Evolutionary conservation across 2,797 vertebrate species (phyloP).

Genomic region (Taenioides sp.): DNA sequence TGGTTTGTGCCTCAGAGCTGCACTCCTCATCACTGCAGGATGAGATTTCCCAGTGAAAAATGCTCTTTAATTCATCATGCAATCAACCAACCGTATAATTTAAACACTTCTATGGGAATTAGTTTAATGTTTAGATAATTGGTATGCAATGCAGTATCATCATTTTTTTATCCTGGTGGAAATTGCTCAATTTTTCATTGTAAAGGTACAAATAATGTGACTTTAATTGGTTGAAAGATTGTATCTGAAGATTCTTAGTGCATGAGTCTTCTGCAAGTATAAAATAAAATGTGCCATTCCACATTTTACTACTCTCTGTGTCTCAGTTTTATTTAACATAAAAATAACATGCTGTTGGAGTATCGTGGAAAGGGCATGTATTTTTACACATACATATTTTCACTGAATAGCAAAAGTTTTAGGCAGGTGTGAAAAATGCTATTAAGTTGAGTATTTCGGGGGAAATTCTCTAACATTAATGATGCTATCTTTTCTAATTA

Average conservation of each 20-base stretch:
- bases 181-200: conserved; percentile 67
- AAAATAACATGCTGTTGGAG: background rate
- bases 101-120: conserved; percentile 84
- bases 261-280: background rate
- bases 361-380: background rate
- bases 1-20: conserved; percentile 64
- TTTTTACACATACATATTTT: background rate
- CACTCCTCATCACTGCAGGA: conserved; percentile 60
- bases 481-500: conserved; percentile 23
- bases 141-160: conserved; percentile 77
- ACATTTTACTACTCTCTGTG: background rate
- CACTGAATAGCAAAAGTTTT: background rate
- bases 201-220: conserved; percentile 70
- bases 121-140: conserved; percentile 84
- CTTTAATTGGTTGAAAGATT: conserved; percentile 79
- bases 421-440: conserved; percentile 45
- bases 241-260: conserved; percentile 21
- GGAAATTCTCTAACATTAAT: background rate
- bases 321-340: background rate
- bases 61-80: conserved; percentile 81
- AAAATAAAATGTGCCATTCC: background rate
- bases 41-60: conserved; percentile 70
- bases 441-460: no score
- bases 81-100: conserved; percentile 86
- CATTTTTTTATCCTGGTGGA: conserved; percentile 67